phyloP scores from a whole-genome alignment of 2,797 vertebrate species.

The Ciconia nigra region DNA sequence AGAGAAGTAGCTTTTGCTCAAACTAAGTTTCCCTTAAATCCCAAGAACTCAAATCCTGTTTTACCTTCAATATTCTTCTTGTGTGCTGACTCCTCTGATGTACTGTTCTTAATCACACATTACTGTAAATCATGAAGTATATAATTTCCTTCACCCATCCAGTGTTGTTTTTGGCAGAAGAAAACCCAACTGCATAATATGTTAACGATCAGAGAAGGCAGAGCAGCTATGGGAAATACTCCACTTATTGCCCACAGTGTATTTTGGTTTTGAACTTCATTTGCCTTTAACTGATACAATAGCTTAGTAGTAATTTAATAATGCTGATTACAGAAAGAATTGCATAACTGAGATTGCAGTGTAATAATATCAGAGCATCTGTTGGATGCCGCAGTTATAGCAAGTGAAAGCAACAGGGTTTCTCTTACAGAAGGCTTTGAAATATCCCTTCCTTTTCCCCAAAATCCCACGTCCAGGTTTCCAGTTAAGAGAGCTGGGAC shows the following conservation, averaged over 20 bases:
- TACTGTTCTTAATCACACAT: background rate
- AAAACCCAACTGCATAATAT: background rate
- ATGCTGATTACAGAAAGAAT: background rate
- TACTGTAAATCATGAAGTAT: slow-evolving; percentile 1
- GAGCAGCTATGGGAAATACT: background rate
- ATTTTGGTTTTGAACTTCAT: slow-evolving; percentile 30
- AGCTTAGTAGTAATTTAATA: slow-evolving; percentile 3
- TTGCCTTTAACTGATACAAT: slow-evolving; percentile 19
- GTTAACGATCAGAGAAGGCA: background rate
- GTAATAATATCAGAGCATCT: background rate
- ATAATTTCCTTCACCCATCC: background rate
- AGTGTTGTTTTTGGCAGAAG: background rate
- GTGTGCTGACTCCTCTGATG: background rate
- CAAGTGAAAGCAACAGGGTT: background rate
- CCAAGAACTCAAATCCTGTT: slow-evolving; percentile 3
- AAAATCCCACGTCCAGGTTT: background rate
- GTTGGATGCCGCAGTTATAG: background rate
- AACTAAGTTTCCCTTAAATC: slow-evolving; percentile 25
- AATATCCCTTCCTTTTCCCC: background rate
- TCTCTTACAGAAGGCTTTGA: background rate
- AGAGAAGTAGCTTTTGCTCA: slow-evolving; percentile 30
- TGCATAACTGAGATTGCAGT: background rate
- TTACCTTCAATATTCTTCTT: slow-evolving; percentile 6
- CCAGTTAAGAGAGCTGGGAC: background rate
- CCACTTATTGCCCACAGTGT: background rate